Conservation (phyloP, 2,797 vertebrate species). For the Columba guinea region DNA sequence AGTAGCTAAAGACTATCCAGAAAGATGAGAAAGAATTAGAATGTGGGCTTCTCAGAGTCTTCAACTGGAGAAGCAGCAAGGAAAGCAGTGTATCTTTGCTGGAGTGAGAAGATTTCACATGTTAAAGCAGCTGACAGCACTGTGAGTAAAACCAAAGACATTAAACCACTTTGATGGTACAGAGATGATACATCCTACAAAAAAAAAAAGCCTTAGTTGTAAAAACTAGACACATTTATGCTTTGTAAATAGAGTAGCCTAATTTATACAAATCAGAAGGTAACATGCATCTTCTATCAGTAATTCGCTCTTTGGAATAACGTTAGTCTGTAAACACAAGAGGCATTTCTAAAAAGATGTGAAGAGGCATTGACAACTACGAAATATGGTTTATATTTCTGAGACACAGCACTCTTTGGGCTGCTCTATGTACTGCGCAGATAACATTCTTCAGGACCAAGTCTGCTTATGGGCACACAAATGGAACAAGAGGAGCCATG, state of each 20-base stretch:
- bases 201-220: background rate
- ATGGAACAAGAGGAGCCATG: background rate
- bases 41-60: background rate
- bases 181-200: background rate
- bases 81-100: background rate
- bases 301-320: background rate
- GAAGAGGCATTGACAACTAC: background rate
- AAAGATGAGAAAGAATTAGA: background rate
- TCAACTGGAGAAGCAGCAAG: background rate
- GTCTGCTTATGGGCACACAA: background rate
- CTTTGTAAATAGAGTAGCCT: background rate
- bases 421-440: background rate
- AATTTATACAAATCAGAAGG: background rate
- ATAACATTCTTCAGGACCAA: background rate
- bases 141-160: background rate
- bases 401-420: background rate
- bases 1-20: background rate
- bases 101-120: background rate
- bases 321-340: background rate
- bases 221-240: background rate
- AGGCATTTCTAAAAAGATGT: background rate
- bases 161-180: background rate
- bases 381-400: rapidly evolving
- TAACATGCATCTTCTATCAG: background rate
- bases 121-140: background rate